Base-by-base conservation (phyloP, 1,140 invertebrate genomes). In the Hylaeus volcanicus region DNA sequence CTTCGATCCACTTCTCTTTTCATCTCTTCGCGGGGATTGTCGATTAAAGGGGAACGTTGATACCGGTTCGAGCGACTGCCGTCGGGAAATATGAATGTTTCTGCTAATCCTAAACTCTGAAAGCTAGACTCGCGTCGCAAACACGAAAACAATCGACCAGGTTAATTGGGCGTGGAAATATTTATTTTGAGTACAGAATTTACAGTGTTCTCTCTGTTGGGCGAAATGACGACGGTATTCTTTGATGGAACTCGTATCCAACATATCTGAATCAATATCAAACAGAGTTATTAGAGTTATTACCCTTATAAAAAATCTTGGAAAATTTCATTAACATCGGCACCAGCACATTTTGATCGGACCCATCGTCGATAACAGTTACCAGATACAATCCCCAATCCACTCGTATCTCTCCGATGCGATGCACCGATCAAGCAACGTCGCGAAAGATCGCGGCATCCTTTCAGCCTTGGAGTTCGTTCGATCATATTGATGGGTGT, bases 1-100 rank as follows among this genome's bases (percentile, higher is more conserved):
- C 68, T 84, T 81, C 72, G 77, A 85, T 60, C 66, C 77, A 66
- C 63, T 84, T 72, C 61, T 70, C 41, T 84, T 58, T 84, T 80
- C 60, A 65, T 41, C 43, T 45, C 1, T 9, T 14, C 45, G 48
- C 56, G 14, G 26, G 39, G 65, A 74, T 83, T 45, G 43, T 48
- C 11, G 15, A 51, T 84, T 84, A 85, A 84, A 85, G 82, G 65
- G 72, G 78, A 73, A 68, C 75, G 9, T n/a, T 48, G 64, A 51
- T 43, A 14, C 39, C 11, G 63, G 0, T 6, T 37, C 41, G 3
- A 1, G 0, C 5, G 6, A 2, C 12, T 26, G 12, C 45, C n/a
- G 11, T 3, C 14, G 14, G 15, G 5, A 5, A 26, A 41, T 11
- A 8, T 2, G 3, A 53, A 37, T 12, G n/a, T 58, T 58, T 1